Evolutionary conservation across 2,113 vertebrate species (phyloP), one percentile per base, ranked within the genome.

Genomic region (Clupea harengus): DNA sequence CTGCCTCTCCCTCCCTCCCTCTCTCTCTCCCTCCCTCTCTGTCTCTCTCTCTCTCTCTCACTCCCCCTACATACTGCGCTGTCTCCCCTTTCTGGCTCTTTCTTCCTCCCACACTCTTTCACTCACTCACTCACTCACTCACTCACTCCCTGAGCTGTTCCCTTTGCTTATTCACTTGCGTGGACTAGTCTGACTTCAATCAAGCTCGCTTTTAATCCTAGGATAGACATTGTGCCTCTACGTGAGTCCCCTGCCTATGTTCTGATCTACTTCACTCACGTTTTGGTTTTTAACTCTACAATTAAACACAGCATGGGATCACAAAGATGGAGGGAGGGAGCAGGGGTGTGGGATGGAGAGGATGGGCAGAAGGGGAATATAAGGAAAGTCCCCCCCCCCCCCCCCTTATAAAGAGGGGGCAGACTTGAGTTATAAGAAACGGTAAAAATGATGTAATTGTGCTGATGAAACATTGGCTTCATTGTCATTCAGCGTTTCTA

Each of bases 231-330:
- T 85, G 91, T 89, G 88, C 89, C 90, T 87, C 91, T 90, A 89
- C 89, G 89, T 94, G 93, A 93, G 87, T 86, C 83, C 82, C 84
- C 87, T 81, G 88, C 90, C 88, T 91, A 87, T 45, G 83, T 91
- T 90, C 92, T 94, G 92, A 94, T 94, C 93, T 93, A 92, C 94
- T 32, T 95, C 93, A 93, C 92, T 93, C 91, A 92, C 91, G 92
- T 90, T 87, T 87, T 88, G 46, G 92, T 88, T 94, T 92, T 93
- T 92, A 89, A 91, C 89, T 84, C 89, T 85, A 93, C 92, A 94
- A 95, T 95, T 94, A 95, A 93, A 93, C 91, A 89, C 88, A 93
- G 93, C 93, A 91, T 88, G 90, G 89, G 91, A 93, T 91, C 92
- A 91, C 89, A 89, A 91, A 91, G 90, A 78, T 46, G 50, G 52